These are phyloP conservation scores for Microtus richardsoni DNA, from an alignment of 2,113 vertebrate species.

Conservation along the genomic window DNA sequence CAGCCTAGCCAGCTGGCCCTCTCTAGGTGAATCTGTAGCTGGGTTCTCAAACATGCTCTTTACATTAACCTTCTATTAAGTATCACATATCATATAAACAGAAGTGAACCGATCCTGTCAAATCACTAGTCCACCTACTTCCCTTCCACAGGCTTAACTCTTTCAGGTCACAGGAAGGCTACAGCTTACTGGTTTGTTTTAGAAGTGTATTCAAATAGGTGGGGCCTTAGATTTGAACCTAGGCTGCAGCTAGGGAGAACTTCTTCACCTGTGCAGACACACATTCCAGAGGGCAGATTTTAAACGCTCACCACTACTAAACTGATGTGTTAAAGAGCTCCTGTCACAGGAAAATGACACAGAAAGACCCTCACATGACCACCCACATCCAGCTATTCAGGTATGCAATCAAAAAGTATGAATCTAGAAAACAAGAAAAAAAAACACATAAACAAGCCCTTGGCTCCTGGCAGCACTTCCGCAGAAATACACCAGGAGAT, in stretches of 20 bases:
- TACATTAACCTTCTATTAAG: background rate
- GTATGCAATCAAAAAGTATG: background rate
- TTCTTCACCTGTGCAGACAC: background rate
- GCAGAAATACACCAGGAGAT: background rate
- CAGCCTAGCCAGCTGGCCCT: background rate
- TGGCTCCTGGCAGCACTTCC: background rate
- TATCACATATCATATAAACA: background rate
- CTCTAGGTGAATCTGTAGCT: background rate
- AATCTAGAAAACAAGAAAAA: background rate
- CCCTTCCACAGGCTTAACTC: background rate
- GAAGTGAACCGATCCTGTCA: background rate
- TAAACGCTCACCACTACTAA: background rate
- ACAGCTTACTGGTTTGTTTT: background rate
- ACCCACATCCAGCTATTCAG: background rate
- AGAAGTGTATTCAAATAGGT: background rate
- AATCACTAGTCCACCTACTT: background rate
- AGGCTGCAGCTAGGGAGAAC: background rate
- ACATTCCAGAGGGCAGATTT: background rate
- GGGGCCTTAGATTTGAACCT: background rate
- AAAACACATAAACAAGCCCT: too few species aligned
- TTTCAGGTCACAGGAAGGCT: background rate
- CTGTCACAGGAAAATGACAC: background rate
- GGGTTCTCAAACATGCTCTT: background rate
- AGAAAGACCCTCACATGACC: background rate
- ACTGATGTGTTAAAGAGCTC: background rate